Percentiles rank a stretch among this genome's conserved stretches.
These are phyloP conservation scores for Aphrophora alni DNA, from an alignment of 2,888 invertebrate species.

Conservation along the genomic window DNA sequence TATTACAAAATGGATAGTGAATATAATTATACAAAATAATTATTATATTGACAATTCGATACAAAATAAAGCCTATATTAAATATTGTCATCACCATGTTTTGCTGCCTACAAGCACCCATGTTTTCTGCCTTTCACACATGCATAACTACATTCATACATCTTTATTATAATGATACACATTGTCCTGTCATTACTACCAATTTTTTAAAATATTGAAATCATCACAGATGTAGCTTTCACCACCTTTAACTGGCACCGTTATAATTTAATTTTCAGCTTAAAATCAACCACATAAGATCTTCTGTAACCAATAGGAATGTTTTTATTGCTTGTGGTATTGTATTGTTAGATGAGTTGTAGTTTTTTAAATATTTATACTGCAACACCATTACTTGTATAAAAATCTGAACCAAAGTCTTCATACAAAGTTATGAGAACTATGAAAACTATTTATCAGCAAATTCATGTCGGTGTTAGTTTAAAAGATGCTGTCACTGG, in stretches of 20 bases:
- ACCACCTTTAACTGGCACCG: constrained; percentile 2
- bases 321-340: constrained; percentile 9
- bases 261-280: not conserved
- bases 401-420: not conserved
- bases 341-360: not conserved
- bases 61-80: not conserved
- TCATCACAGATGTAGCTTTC: constrained; percentile 49
- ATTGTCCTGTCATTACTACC: not conserved
- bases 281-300: constrained; percentile 1
- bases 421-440: not conserved
- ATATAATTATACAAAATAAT: not conserved
- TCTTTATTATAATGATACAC: not conserved
- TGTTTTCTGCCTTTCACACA: not conserved
- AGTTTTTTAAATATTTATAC: not conserved
- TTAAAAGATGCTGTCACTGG: constrained; percentile 91
- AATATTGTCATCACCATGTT: constrained; percentile 9
- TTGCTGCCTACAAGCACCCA: not conserved
- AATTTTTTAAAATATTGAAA: not conserved
- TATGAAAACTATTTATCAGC: not conserved
- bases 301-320: constrained; percentile 4
- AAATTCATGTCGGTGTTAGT: constrained; percentile 83
- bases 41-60: not conserved
- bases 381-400: not conserved
- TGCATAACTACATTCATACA: not conserved
- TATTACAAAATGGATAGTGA: not conserved